Base-by-base conservation (phyloP, 2,113 vertebrate genomes). In the Ameiurus melas region DNA sequence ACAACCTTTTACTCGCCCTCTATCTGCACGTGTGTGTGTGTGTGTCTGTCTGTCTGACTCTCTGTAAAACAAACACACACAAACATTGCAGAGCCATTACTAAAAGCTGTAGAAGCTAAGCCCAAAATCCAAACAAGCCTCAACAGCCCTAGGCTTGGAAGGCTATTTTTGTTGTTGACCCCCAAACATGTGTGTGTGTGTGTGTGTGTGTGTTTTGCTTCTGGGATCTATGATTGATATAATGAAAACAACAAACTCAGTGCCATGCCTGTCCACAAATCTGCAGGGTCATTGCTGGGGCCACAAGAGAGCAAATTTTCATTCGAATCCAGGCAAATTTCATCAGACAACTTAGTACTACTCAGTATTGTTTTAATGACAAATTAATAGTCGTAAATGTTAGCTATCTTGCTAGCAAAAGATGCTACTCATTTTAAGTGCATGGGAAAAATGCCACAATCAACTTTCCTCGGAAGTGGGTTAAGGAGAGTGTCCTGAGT, bases 111-210 rank as follows among this genome's bases (percentile, higher is more conserved):
- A 77, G 55, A 79, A 62, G 39, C n/a, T 58, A 58, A 58, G 68
- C 71, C 25, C 27, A 86, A 80, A 87, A 83, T 51, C 53, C 86
- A 87, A 83, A 83, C 86, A 82, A 87, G 79, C 36, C 51, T 55
- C 66, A 87, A 83, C 80, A 83, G 79, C 66, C 51, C 8, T 6
- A 68, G 66, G 80, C 86, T 71, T 80, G 36, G 58, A 39, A 66
- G 77, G 64, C 51, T 53, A 36, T 57, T 80, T 80, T 47, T 66
- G 77, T 81, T 53, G 22, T 68, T 22, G 79, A 73, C 62, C 86
- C 78, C 53, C n/a, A 85, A 88, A 85, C 60, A 70, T 27, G 57
- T 51, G 85, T 36, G 27, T 60, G 58, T 70, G n/a, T 84, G 58
- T 68, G 70, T 27, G 39, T 51, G 75, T 36, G 19, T 60, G 58